phyloP scores from a whole-genome alignment of 2,888 invertebrate species.

The Elmis aenea region DNA sequence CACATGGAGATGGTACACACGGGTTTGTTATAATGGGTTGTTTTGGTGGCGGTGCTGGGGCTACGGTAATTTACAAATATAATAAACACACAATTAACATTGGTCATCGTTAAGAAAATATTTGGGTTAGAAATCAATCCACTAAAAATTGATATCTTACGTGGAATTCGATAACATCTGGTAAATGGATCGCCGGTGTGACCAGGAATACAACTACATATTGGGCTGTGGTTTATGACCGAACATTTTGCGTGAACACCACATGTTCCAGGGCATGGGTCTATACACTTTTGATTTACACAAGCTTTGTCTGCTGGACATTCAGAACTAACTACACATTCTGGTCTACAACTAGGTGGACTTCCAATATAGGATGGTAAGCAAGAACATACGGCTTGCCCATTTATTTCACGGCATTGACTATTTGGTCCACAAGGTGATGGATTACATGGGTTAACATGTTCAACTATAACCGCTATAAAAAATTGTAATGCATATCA shows the following conservation, averaged over 20 bases:
- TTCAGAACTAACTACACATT: slow-evolving; percentile 66
- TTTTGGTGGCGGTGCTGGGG: slow-evolving; percentile 26
- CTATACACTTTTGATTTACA: slow-evolving; percentile 65
- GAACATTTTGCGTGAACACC: slow-evolving; percentile 65
- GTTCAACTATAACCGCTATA: slow-evolving; percentile 35
- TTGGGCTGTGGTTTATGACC: slow-evolving; percentile 72
- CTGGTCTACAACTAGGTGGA: slow-evolving; percentile 65
- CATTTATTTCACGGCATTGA: slow-evolving; percentile 57
- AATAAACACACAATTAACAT: not conserved
- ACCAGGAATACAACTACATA: slow-evolving; percentile 58
- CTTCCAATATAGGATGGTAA: slow-evolving; percentile 61
- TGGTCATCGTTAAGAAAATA: slow-evolving; percentile 12
- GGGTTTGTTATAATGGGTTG: slow-evolving; percentile 51
- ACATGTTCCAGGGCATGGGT: slow-evolving; percentile 72
- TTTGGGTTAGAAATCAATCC: no score
- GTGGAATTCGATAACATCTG: slow-evolving; percentile 48
- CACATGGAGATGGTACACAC: slow-evolving; percentile 75
- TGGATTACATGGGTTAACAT: slow-evolving; percentile 60
- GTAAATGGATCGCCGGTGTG: slow-evolving; percentile 70
- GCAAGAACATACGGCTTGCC: slow-evolving; percentile 61
- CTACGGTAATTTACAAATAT: slow-evolving; percentile 1
- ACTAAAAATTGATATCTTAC: slow-evolving; percentile 30
- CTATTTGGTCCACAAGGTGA: slow-evolving; percentile 72
- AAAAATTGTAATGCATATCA: slow-evolving; percentile 3
- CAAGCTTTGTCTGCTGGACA: slow-evolving; percentile 65